These are phyloP conservation scores for Aphelenchoides bicaudatus DNA, from an alignment of 2,888 invertebrate genomes.

Conservation along the genomic window DNA sequence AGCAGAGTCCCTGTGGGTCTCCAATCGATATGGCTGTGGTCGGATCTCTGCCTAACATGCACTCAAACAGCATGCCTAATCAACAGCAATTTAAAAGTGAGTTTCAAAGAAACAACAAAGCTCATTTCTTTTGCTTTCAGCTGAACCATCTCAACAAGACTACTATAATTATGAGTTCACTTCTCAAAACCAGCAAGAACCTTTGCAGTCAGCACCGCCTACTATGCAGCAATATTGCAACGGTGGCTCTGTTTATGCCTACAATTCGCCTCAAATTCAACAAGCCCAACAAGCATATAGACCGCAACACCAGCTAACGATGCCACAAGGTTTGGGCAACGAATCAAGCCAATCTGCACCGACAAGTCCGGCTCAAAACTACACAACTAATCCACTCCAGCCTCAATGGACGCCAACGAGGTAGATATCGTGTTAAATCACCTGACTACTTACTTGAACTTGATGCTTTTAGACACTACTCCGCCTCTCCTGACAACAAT, in stretches of 20 bases:
- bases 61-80: conserved; percentile 19
- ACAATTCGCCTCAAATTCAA: neutral
- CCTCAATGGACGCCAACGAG: conserved; percentile 43
- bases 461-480: conserved; percentile 39
- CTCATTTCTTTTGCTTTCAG: neutral
- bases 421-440: too few relatives aligned
- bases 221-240: neutral
- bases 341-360: conserved; percentile 50
- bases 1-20: conserved; percentile 8
- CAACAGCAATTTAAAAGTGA: conserved; percentile 16
- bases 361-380: conserved; percentile 41
- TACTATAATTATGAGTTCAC: neutral
- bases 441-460: too few relatives aligned
- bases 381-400: conserved; percentile 34
- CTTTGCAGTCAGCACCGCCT: conserved; percentile 18
- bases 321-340: conserved; percentile 9
- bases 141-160: conserved; percentile 7
- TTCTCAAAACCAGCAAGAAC: neutral
- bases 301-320: conserved; percentile 23
- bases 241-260: neutral
- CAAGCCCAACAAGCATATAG: neutral
- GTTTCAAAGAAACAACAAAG: conserved; percentile 3
- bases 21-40: conserved; percentile 19
- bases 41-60: conserved; percentile 37
- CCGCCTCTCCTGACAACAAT: conserved; percentile 46